phyloP scores from a whole-genome alignment of 2,888 invertebrate genomes.

The Leistus spinibarbis region DNA sequence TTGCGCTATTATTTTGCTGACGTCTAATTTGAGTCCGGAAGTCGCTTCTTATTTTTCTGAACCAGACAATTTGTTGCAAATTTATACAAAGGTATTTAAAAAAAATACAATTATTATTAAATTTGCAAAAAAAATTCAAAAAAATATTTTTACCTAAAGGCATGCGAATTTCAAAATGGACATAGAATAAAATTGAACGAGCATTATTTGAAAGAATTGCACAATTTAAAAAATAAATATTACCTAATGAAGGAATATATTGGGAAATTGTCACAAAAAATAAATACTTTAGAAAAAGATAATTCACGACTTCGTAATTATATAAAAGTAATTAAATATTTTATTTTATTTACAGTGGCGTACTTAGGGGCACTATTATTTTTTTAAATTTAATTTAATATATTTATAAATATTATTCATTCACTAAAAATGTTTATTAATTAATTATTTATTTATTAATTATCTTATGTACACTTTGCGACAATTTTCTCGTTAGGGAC shows the following conservation, averaged over 20 bases:
- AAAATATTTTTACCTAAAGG: no score
- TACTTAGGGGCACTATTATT: no score
- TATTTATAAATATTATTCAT: no score
- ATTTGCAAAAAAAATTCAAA: no score
- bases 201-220: background rate
- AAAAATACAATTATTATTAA: no score
- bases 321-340: background rate
- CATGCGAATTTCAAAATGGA: background rate
- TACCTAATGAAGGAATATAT: background rate
- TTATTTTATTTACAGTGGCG: no score
- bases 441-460: no score
- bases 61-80: background rate
- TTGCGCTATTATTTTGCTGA: conserved; percentile 45
- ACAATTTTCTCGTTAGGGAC: no score
- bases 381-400: no score
- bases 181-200: background rate
- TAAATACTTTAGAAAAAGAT: background rate
- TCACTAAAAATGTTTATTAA: no score
- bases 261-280: background rate
- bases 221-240: background rate
- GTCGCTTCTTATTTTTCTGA: conserved; percentile 48
- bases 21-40: conserved; percentile 48
- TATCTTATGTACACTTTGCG: no score
- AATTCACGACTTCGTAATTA: background rate
- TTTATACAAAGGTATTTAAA: background rate